These are phyloP conservation scores for Phainopepla nitens DNA, from an alignment of 2,113 vertebrate species.

Conservation along the genomic window DNA sequence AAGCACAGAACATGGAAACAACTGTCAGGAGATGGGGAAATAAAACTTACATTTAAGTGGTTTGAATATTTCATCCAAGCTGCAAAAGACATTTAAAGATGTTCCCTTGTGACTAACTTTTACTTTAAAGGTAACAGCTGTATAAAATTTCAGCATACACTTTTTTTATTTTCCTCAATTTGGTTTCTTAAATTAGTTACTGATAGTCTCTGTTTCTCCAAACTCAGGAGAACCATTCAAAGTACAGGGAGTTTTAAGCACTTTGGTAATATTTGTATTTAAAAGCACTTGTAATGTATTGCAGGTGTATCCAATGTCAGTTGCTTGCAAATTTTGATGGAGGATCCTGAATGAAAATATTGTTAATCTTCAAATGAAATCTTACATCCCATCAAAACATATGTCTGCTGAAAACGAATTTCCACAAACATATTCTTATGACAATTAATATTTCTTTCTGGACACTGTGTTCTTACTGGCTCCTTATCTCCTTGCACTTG, in stretches of 20 bases:
- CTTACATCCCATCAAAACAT: neutral
- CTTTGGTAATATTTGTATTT: neutral
- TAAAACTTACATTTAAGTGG: conserved; percentile 7
- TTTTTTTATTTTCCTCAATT: neutral
- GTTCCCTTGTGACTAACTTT: conserved; percentile 17
- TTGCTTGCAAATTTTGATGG: neutral
- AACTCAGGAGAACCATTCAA: neutral
- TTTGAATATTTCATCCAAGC: conserved; percentile 26
- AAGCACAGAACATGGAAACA: neutral
- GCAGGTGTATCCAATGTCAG: neutral
- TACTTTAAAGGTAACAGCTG: conserved; percentile 34
- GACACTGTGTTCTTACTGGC: neutral
- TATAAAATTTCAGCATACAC: neutral
- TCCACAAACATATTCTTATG: neutral
- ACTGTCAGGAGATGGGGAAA: neutral
- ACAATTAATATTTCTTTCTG: neutral
- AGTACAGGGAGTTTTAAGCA: neutral
- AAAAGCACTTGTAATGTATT: conserved; percentile 20
- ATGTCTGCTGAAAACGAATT: neutral
- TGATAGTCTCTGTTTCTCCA: neutral
- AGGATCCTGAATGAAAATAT: neutral
- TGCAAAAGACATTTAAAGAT: conserved; percentile 20
- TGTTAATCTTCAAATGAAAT: neutral
- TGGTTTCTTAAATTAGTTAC: conserved; percentile 21
- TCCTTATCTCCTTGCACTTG: neutral